Conservation (phyloP, 2,797 vertebrate species). For the Tragelaphus oryx region DNA sequence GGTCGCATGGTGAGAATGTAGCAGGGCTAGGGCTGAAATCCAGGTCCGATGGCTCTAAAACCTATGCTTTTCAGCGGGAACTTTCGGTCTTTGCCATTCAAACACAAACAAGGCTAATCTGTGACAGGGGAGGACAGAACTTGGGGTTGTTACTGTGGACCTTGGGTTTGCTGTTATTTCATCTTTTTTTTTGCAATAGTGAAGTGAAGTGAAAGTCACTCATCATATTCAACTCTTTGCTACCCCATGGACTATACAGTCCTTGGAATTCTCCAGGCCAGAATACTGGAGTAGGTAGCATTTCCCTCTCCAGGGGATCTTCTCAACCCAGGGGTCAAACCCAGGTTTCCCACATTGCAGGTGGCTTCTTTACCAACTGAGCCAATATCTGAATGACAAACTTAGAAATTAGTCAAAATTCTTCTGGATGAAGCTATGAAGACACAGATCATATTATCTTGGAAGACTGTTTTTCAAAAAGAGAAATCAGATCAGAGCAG, state of each 20-base stretch:
- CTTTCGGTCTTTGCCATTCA: neutral
- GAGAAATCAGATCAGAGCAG: neutral
- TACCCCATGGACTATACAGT: neutral
- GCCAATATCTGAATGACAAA: neutral
- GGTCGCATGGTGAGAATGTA: neutral
- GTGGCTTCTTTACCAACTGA: neutral
- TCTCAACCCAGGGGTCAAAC: neutral
- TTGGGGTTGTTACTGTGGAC: neutral
- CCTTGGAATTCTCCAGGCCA: neutral
- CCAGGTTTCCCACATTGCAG: neutral
- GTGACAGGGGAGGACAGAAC: neutral
- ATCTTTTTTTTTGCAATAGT: neutral
- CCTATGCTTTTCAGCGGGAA: neutral
- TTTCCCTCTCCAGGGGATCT: neutral
- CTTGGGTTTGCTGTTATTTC: neutral
- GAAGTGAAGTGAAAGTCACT: neutral
- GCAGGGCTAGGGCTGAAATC: neutral
- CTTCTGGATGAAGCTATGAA: neutral
- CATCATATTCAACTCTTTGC: neutral
- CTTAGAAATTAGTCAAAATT: neutral
- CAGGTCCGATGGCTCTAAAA: neutral
- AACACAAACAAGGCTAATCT: neutral
- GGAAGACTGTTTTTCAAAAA: neutral
- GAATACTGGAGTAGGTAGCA: neutral
- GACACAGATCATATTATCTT: neutral